These are phyloP conservation scores for Nephrotoma flavescens DNA, from an alignment of 2,888 invertebrate genomes.

Conservation along the genomic window DNA sequence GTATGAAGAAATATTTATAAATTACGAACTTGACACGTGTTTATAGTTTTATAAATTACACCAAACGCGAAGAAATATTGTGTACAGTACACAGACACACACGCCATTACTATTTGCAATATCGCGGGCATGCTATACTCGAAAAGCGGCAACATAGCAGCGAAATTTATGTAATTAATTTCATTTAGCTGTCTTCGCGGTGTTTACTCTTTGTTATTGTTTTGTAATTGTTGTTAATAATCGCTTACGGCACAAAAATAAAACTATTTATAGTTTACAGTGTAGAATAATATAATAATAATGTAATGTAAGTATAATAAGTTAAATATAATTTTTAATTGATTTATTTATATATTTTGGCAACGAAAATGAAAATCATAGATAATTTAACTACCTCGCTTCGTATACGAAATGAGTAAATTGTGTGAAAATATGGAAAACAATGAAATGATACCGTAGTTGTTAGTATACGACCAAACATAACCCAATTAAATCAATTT, in stretches of 20 bases:
- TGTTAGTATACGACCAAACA: not conserved
- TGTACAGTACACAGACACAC: not conserved
- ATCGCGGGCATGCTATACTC: not conserved
- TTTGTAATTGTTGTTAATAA: not conserved
- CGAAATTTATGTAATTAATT: not conserved
- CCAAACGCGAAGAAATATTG: not conserved
- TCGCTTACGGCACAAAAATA: not conserved
- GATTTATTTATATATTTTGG: not conserved
- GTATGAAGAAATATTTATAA: not conserved
- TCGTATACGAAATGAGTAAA: not conserved
- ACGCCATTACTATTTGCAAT: not conserved
- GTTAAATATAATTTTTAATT: not conserved
- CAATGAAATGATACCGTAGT: not conserved
- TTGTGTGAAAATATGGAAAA: not conserved
- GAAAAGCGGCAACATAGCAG: not conserved
- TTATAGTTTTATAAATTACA: not conserved
- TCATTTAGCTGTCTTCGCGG: not conserved
- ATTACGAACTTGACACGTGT: not conserved
- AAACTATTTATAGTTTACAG: not conserved
- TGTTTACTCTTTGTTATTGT: not conserved
- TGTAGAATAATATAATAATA: not conserved
- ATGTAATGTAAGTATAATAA: not conserved
- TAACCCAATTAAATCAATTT: not conserved
- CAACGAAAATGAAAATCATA: not conserved
- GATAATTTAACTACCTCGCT: not conserved